phyloP scores from a whole-genome alignment of 2,797 vertebrate species.

The Halcyon leucocephala region DNA sequence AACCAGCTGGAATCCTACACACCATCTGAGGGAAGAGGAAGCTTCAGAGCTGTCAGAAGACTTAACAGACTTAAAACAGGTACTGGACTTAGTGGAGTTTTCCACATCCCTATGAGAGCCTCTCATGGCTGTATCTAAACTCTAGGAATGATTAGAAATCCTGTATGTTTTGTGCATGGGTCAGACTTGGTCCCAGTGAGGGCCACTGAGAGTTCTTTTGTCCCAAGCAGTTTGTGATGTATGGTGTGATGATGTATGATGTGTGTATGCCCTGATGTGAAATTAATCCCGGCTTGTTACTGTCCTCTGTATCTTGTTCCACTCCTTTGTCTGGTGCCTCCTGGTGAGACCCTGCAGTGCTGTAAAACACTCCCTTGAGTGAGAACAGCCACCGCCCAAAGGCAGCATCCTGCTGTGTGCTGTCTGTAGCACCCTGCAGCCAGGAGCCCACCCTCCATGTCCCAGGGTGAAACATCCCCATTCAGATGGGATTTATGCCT shows the following conservation, averaged over 20 bases:
- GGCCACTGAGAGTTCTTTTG: not conserved
- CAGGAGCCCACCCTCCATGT: not conserved
- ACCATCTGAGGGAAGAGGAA: not conserved
- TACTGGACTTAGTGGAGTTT: not conserved
- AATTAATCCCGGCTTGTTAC: not conserved
- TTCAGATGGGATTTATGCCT: not conserved
- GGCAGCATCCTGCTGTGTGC: not conserved
- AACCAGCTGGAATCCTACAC: not conserved
- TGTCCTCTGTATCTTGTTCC: not conserved
- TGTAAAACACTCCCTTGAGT: not conserved
- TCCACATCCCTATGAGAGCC: not conserved
- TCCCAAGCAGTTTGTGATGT: not conserved
- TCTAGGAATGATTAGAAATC: not conserved
- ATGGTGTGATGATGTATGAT: too few species aligned
- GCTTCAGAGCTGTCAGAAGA: not conserved
- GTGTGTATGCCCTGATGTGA: not conserved
- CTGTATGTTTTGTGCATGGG: not conserved
- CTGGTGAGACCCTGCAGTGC: not conserved
- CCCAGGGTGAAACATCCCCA: not conserved
- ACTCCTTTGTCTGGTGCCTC: not conserved
- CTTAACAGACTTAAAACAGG: not conserved
- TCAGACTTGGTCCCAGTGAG: not conserved
- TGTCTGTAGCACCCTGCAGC: not conserved
- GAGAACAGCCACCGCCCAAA: not conserved
- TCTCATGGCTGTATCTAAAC: not conserved